Percentiles rank a stretch among this genome's conserved stretches.
Conservation (phyloP, 2,113 vertebrate genomes). For the Anolis sagrei region DNA sequence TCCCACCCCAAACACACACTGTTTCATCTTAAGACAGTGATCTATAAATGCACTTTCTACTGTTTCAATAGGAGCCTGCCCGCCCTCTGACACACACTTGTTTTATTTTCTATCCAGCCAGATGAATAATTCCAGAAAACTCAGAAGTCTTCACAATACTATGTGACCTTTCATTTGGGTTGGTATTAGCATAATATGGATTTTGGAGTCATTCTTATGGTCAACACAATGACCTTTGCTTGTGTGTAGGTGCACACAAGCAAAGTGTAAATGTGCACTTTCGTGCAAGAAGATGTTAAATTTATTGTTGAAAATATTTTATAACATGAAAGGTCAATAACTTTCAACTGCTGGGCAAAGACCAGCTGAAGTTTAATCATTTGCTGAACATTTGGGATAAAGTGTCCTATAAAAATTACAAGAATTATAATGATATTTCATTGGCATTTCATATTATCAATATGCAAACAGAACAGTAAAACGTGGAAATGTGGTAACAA, state of each 20-base stretch:
- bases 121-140: not conserved
- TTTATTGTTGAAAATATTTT: not conserved
- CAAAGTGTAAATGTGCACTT: not conserved
- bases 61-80: not conserved
- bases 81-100: not conserved
- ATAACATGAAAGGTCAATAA: constrained; percentile 7
- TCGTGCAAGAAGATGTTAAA: not conserved
- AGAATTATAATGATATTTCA: constrained; percentile 4
- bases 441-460: constrained; percentile 23
- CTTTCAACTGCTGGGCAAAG: not conserved
- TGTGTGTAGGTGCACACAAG: not conserved
- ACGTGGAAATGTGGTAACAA: constrained; percentile 8
- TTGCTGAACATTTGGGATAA: constrained; percentile 18
- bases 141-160: not conserved
- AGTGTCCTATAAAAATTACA: not conserved
- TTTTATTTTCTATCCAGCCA: not conserved
- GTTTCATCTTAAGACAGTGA: not conserved
- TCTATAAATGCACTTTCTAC: not conserved
- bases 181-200: not conserved
- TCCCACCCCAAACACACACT: not conserved
- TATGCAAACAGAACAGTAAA: constrained; percentile 10
- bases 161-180: not conserved
- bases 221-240: not conserved
- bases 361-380: not conserved
- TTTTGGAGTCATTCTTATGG: not conserved